Base-by-base conservation (phyloP, 2,888 invertebrate genomes). In the Ceraclea dissimilis region DNA sequence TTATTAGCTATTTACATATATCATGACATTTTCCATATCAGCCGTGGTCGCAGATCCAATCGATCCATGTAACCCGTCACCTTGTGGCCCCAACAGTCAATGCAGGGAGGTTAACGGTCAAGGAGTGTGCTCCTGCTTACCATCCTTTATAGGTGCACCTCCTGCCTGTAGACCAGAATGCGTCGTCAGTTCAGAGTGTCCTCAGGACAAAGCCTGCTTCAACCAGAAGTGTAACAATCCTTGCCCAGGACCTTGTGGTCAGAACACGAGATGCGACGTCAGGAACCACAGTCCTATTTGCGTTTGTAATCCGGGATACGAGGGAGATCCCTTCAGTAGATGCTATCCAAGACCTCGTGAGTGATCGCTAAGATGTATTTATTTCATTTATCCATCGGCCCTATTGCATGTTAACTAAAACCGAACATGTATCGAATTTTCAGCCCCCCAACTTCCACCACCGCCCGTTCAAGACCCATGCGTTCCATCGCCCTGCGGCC, bases 11-110 rank as follows among this genome's bases (percentile, higher is more conserved):
- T 39, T 5, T 39, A 13, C 5, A n/a, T 39, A 13, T 39, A 39
- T 13, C 13, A 5, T 39, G n/a, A n/a, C n/a, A n/a, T n/a, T n/a
- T n/a, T n/a, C n/a, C n/a, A n/a, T n/a, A n/a, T 44, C 33, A 54
- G 54, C 81, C 67, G 82, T 54, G 11, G 19, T 33, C n/a, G 33
- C 56, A 31, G 56, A 54, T 20, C 54, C 67, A 62, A 60, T 65
- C 55, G 67, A 87, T 67, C 90, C 91, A 4, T 93, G 93, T 67
- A 85, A 87, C 64, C 86, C 90, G 26, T 90, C 90, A 13, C 89
- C 90, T 0, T 93, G 93, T 68, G 93, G 93, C 13, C 90, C 90
- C 8, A 93, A 92, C 66, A 92, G 92, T 1, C 90, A 90, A 69
- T 93, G 93, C 66, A 79, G 86, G 1, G 76, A 88, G 50, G 74